A percentile compares a stretch with the other conserved stretches of the same genome.
phyloP scores from a whole-genome alignment of 2,888 invertebrate species.

The Leptura quadrifasciata region DNA sequence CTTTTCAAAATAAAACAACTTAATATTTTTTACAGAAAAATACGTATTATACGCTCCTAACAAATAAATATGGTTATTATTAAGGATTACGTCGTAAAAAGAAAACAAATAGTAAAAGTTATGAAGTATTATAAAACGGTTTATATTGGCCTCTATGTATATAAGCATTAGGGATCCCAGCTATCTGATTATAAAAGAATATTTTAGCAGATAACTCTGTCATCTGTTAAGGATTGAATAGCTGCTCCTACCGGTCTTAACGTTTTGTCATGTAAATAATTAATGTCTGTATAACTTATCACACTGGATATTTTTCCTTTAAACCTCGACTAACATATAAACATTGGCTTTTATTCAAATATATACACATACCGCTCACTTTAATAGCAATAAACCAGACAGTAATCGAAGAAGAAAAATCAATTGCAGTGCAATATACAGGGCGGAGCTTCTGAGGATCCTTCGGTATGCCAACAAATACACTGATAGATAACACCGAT shows the following conservation, averaged over 20 bases:
- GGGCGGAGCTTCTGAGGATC: not conserved
- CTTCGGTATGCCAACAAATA: too few relatives aligned
- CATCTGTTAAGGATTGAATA: slow-evolving; percentile 29
- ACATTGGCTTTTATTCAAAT: slow-evolving; percentile 12
- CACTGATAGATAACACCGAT: too few relatives aligned
- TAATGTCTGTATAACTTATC: slow-evolving; percentile 32
- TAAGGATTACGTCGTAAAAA: slow-evolving; percentile 16
- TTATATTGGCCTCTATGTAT: not conserved
- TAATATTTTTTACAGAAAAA: slow-evolving; percentile 19
- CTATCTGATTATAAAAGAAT: slow-evolving; percentile 32
- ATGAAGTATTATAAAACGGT: slow-evolving; percentile 17
- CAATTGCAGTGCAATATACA: not conserved
- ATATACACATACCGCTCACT: not conserved
- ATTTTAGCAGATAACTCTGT: slow-evolving; percentile 35
- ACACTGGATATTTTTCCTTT: slow-evolving; percentile 18
- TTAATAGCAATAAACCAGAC: slow-evolving; percentile 9
- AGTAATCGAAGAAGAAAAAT: slow-evolving; percentile 12
- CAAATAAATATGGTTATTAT: slow-evolving; percentile 27
- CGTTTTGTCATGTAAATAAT: slow-evolving; percentile 40
- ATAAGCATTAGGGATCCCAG: not conserved
- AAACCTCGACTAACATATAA: slow-evolving; percentile 2
- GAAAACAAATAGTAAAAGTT: slow-evolving; percentile 24
- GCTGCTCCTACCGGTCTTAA: slow-evolving; percentile 37
- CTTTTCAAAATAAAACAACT: not conserved
- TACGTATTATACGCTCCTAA: not conserved